Percentiles rank a stretch among this genome's conserved stretches.
phyloP scores from a whole-genome alignment of 1,140 invertebrate genomes.

The Diorhabda elongata region DNA sequence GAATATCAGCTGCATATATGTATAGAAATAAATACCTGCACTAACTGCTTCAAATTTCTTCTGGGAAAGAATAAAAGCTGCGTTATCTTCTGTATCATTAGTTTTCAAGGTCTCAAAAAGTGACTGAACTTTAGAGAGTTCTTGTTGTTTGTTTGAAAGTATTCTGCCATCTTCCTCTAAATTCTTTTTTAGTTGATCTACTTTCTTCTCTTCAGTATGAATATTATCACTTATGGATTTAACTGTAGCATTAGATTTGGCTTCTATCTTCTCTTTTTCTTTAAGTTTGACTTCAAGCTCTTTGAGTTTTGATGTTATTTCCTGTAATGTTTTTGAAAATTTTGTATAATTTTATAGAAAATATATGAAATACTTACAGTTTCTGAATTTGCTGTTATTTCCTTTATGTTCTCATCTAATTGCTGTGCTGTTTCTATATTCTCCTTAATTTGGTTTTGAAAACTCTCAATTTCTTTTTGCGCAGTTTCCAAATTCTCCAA shows the following conservation, averaged over 20 bases:
- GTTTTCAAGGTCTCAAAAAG: constrained; percentile 69
- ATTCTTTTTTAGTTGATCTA: constrained; percentile 65
- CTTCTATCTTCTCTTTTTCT: constrained; percentile 63
- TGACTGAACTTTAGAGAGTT: constrained; percentile 62
- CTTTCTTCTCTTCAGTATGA: constrained; percentile 65
- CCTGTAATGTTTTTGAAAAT: constrained; percentile 47
- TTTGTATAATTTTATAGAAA: too few species aligned
- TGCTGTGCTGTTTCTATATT: constrained; percentile 47
- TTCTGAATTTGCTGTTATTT: constrained; percentile 54
- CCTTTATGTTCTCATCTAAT: constrained; percentile 54
- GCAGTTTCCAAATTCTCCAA: constrained; percentile 53
- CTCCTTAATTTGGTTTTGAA: constrained; percentile 54
- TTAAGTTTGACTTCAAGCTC: constrained; percentile 64
- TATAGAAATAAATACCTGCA: constrained; percentile 41
- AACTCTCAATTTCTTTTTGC: constrained; percentile 52
- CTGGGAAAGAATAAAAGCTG: constrained; percentile 69
- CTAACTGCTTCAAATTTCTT: constrained; percentile 78
- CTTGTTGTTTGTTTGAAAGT: constrained; percentile 60
- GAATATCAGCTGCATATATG: not conserved
- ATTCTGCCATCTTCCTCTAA: constrained; percentile 67
- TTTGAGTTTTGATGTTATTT: constrained; percentile 63
- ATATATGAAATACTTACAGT: constrained; percentile 49
- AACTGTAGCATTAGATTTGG: constrained; percentile 60
- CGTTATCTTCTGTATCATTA: constrained; percentile 62
- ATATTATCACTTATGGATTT: constrained; percentile 69